phyloP scores from a whole-genome alignment of 1,140 invertebrate genomes.

The Drosophila asahinai region DNA sequence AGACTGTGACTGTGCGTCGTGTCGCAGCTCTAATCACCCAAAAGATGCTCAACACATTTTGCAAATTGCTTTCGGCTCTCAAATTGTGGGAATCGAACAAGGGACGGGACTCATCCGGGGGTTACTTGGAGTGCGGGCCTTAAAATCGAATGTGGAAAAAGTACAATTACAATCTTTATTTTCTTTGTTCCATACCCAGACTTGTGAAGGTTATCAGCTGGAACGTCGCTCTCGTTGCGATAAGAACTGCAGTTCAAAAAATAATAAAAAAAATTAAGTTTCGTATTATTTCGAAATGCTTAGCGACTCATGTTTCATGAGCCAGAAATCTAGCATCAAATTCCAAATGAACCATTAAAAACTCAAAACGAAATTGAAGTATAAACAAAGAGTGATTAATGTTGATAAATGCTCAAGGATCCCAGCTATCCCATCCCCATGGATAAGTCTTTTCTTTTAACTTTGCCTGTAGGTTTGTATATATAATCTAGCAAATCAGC shows the following conservation, averaged over 20 bases:
- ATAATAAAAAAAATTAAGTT: constrained; percentile 23
- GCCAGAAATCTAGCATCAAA: constrained; percentile 56
- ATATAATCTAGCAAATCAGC: background rate
- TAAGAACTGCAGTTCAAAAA: constrained; percentile 45
- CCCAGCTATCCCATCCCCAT: no score
- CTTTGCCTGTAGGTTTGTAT: background rate
- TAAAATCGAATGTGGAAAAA: constrained; percentile 7
- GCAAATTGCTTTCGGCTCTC: constrained; percentile 58
- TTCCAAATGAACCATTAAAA: constrained; percentile 60
- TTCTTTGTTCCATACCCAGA: constrained; percentile 36
- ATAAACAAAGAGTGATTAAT: constrained; percentile 15
- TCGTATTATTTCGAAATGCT: constrained; percentile 18
- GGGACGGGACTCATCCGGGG: constrained; percentile 3
- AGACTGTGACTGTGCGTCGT: constrained; percentile 8
- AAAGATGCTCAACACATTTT: constrained; percentile 71
- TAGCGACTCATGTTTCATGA: constrained; percentile 29
- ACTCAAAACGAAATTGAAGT: background rate
- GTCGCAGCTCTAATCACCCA: constrained; percentile 43
- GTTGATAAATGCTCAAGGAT: constrained; percentile 15
- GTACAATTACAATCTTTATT: constrained; percentile 49
- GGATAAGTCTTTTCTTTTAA: no score
- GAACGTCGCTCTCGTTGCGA: constrained; percentile 29
- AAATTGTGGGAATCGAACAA: constrained; percentile 52
- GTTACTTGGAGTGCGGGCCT: constrained; percentile 42
- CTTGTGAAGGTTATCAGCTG: constrained; percentile 63